Conservation (phyloP, 1,140 invertebrate species). For the Coenobita brevimanus region DNA sequence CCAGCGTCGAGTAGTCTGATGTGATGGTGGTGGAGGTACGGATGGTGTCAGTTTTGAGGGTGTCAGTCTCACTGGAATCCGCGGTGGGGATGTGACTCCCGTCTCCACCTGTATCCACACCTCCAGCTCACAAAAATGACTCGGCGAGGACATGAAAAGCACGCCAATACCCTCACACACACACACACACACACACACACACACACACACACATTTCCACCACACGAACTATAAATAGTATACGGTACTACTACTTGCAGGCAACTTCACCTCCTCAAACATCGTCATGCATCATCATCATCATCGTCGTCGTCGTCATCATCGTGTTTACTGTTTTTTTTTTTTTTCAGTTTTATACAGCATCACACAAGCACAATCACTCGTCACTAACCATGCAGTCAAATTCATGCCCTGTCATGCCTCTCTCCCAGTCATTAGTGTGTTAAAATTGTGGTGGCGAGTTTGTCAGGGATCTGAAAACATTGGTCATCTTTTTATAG, state of each 20-base stretch:
- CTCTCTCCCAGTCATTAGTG: too few species aligned
- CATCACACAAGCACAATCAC: too few species aligned
- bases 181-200: neutral
- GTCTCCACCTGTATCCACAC: slow-evolving; percentile 45
- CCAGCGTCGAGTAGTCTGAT: slow-evolving; percentile 60
- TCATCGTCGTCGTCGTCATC: too few species aligned
- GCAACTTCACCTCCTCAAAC: neutral
- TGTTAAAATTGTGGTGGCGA: too few species aligned
- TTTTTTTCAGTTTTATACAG: too few species aligned
- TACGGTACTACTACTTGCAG: too few species aligned
- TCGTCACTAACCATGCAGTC: too few species aligned
- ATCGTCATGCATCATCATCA: neutral
- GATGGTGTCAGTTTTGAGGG: slow-evolving; percentile 39
- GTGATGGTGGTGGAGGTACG: slow-evolving; percentile 27
- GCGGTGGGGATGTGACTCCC: slow-evolving; percentile 33
- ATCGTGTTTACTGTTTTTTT: too few species aligned
- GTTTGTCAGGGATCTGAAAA: too few species aligned
- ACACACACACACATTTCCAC: neutral
- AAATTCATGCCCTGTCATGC: too few species aligned
- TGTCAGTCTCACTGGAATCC: slow-evolving; percentile 44
- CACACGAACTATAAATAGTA: too few species aligned
- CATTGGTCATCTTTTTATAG: too few species aligned
- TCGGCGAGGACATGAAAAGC: neutral
- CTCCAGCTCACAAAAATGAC: neutral
- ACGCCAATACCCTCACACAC: neutral